Evolutionary conservation across 2,797 vertebrate genomes (phyloP).

Genomic region (Hephaestus fuliginosus): DNA sequence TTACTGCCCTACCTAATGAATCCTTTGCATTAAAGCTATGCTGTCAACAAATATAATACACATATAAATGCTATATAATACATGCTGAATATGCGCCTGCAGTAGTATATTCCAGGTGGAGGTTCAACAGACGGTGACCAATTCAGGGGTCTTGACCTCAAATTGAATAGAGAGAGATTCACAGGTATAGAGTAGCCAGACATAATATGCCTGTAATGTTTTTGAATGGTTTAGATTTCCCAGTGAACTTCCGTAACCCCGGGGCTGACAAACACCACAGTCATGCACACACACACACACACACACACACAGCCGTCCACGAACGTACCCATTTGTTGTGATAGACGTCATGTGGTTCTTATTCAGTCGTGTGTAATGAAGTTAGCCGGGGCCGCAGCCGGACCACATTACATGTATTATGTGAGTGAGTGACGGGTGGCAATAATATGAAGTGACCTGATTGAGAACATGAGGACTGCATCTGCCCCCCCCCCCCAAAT

Average conservation of each 20-base stretch:
- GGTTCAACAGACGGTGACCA: constrained; percentile 31
- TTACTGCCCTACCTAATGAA: background rate
- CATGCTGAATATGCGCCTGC: background rate
- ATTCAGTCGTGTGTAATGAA: constrained; percentile 71
- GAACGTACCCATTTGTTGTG: constrained; percentile 35
- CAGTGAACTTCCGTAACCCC: constrained; percentile 69
- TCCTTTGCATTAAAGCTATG: background rate
- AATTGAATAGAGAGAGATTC: constrained; percentile 41
- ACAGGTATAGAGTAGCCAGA: constrained; percentile 66
- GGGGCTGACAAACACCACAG: constrained; percentile 24
- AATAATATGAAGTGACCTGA: constrained; percentile 50
- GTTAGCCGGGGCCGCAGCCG: constrained; percentile 57
- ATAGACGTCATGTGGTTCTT: constrained; percentile 73
- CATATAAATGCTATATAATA: background rate
- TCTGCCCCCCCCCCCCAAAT: constrained; percentile 55
- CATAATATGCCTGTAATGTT: constrained; percentile 77
- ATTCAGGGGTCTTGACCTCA: constrained; percentile 54
- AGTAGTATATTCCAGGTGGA: background rate
- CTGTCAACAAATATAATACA: background rate
- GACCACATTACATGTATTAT: constrained; percentile 36
- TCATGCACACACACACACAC: constrained; percentile 42
- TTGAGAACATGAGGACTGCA: constrained; percentile 48
- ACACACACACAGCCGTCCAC: background rate
- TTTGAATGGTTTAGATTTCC: constrained; percentile 74
- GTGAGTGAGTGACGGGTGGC: constrained; percentile 49